Base-by-base conservation (phyloP, 2,888 invertebrate genomes). In the Ariolimax columbianus region DNA sequence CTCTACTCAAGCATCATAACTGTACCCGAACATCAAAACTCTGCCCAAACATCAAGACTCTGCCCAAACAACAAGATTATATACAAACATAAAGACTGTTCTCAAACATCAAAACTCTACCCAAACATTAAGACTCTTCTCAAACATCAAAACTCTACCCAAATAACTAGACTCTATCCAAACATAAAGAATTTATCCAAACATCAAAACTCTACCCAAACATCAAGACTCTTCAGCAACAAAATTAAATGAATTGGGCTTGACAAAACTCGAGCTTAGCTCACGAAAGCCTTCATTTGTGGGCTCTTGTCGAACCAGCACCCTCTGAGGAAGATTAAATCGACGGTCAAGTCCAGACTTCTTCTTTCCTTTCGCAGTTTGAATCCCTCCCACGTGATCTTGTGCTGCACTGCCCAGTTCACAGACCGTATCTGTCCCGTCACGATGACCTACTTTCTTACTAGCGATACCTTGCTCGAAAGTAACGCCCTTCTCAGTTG, bases 251-350 rank as follows among this genome's bases (percentile, higher is more conserved):
- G 51, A 51, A 33, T 19, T 38, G 1, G 26, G 1, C 14, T 73
- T 73, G 9, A 14, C 82, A 85, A 89, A 92, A 68, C 89, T 89
- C 11, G 92, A 91, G 84, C 91, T 91, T 0, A 92, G 87, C 78
- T 91, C 91, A 11, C 88, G 81, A 82, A 90, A 91, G 0, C 92
- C 92, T 72, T 90, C 91, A 6, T 86, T 88, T n/a, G 83, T 88
- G 1, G 87, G 86, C 2, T 86, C 86, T 43, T 89, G 86, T 81
- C 86, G 80, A 30, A 90, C 89, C 47, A 92, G 86, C n/a, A 88
- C 72, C 14, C 87, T 86, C 82, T 90, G 89, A n/a, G 91, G 84
- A 6, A 84, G 86, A 55, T 88, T 86, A 87, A 91, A 92, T 66
- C 92, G 82, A 9, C 89, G 89, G 85, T 92, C 92, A 3, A 89